A percentile compares a stretch with the other conserved stretches of the same genome.
phyloP scores from a whole-genome alignment of 2,113 vertebrate species.

The Ophiodon elongatus region DNA sequence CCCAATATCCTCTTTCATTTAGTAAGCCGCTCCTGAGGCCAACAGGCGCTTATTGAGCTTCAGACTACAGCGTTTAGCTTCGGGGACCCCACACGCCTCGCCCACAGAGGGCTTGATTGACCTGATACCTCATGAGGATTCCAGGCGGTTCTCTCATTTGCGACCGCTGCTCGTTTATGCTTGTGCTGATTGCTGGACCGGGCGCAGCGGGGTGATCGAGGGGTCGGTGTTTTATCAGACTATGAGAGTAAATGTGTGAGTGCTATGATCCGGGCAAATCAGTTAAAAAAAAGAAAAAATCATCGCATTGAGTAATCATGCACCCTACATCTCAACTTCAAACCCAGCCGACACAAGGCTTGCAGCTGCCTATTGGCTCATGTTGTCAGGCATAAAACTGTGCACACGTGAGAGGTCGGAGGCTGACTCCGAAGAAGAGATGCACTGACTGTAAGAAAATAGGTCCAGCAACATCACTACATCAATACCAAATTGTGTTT shows the following conservation, averaged over 20 bases:
- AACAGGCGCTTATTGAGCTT: constrained; percentile 46
- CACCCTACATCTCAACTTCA: constrained; percentile 6
- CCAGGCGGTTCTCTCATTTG: constrained; percentile 30
- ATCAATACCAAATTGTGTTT: constrained; percentile 15
- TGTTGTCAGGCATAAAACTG: constrained; percentile 25
- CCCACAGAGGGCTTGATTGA: constrained; percentile 48
- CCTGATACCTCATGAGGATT: constrained; percentile 43
- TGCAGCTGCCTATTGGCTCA: constrained; percentile 7
- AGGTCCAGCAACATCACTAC: background rate
- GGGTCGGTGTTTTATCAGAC: constrained; percentile 11
- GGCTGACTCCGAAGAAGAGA: no score
- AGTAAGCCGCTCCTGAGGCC: constrained; percentile 55
- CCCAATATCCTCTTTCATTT: constrained; percentile 71
- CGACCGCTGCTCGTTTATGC: constrained; percentile 2
- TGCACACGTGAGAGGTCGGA: constrained; percentile 30
- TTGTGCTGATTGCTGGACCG: constrained; percentile 31
- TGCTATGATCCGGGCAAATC: constrained; percentile 15
- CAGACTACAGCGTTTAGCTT: constrained; percentile 39
- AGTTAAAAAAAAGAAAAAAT: background rate
- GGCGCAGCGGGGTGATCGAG: background rate
- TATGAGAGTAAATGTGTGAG: background rate
- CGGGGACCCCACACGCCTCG: constrained; percentile 1
- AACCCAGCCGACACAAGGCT: background rate
- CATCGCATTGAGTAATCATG: constrained; percentile 1
- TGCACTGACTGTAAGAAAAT: constrained; percentile 36